Base-by-base conservation (phyloP, 2,113 vertebrate genomes). In the Ceratotherium simum region DNA sequence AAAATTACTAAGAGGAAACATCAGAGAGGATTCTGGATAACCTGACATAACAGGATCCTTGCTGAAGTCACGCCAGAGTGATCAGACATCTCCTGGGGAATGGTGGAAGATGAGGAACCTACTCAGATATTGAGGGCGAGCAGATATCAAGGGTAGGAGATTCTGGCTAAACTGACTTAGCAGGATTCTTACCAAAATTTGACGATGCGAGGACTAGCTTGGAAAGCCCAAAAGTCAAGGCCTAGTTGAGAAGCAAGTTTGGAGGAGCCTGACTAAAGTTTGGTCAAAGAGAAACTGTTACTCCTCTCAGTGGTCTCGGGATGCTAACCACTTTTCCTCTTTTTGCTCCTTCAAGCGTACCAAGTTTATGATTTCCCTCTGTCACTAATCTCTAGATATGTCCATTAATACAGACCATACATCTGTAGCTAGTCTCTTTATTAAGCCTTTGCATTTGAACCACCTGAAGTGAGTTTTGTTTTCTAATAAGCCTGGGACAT, bases 381-480 rank as follows among this genome's bases (percentile, higher is more conserved):
- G 10, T 69, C n/a, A 11, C 7, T 29, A 14, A 7, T 48, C 42
- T 60, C n/a, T 46, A 12, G 3, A 1, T 36, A 0, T n/a, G 29
- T 48, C 23, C 4, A 9, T 42, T 72, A 65, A 31, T 73, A 8
- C 6, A 80, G 58, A 20, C 54, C 33, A 23, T 54, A 42, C 8
- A 42, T 42, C 8, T 8, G 1, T 25, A 36, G 29, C 8, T 65
- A 14, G 7, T 70, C 6, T 58, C 9, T 83, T 78, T n/a, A 33
- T 64, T 54, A 89, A 76, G 10, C 13, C 14, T 90, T 79, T 65
- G n/a, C 4, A 27, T 81, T 25, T 51, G 9, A 75, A 70, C 25
- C 62, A 48, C 23, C 27, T 62, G n/a, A n/a, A 42, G 5, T 81
- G 27, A 27, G 25, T 79, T 84, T 75, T 65, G 39, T 42, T 86